These are phyloP conservation scores for Oryzias celebensis DNA, from an alignment of 2,113 vertebrate genomes.

Conservation along the genomic window DNA sequence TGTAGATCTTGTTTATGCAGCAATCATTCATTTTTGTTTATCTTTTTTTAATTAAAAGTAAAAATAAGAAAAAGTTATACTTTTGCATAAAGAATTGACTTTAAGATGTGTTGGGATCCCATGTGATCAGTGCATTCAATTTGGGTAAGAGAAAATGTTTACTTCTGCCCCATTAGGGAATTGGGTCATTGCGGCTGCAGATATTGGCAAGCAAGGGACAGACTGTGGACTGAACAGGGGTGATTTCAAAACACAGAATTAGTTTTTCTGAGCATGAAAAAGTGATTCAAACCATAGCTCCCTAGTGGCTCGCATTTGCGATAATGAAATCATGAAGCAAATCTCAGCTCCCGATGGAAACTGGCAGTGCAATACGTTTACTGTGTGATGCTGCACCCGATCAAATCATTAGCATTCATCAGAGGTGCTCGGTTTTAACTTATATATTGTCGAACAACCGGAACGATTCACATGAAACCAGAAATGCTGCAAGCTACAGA, in stretches of 20 bases:
- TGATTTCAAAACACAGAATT: constrained; percentile 5
- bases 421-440: constrained; percentile 1
- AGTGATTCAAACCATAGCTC: constrained; percentile 4
- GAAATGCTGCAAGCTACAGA: no score
- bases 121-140: constrained; percentile 22
- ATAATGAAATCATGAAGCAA: constrained; percentile 10
- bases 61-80: no score
- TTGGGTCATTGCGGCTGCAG: constrained; percentile 17
- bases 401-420: background rate
- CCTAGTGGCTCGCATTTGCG: constrained; percentile 2
- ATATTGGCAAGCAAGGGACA: constrained; percentile 10
- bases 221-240: constrained; percentile 2
- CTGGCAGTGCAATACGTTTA: constrained; percentile 1
- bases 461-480: no score
- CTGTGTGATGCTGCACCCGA: constrained; percentile 4
- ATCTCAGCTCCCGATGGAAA: constrained; percentile 5
- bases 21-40: background rate
- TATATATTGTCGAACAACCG: background rate
- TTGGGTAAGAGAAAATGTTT: constrained; percentile 15
- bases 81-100: constrained; percentile 1
- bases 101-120: constrained; percentile 17
- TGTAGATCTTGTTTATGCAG: background rate
- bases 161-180: constrained; percentile 17
- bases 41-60: no score
- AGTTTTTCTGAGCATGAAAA: constrained; percentile 8